Base-by-base conservation (phyloP, 2,797 vertebrate genomes). In the Hozukius guyotensis region DNA sequence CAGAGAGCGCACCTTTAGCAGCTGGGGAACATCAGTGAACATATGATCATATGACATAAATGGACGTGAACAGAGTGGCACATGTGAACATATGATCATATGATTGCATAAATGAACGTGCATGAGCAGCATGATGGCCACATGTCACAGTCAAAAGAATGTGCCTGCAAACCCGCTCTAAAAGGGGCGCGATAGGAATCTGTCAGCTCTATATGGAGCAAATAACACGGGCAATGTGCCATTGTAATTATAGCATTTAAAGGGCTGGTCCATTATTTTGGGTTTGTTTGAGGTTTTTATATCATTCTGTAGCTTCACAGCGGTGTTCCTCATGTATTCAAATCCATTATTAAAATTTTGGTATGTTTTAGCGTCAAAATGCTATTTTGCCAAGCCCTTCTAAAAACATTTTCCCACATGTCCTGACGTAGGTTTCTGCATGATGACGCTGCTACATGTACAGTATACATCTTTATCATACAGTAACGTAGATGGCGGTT, bases 141-240 rank as follows among this genome's bases (percentile, higher is more conserved):
- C 67, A 71, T 70, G 85, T 64, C 84, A 85, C 69, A 80, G 70
- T 66, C 11, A 72, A 75, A 75, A 70, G 77, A 49, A 62, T 81
- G 74, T 46, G 62, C 36, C 56, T 13, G 64, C 27, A 22, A 59
- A 18, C 29, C 56, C 3, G 2, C 42, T 74, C 4, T 78, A 77
- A 68, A 20, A 66, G 52, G 20, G 82, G 25, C 36, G 5, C 27
- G 77, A 78, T 9, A 62, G 75, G 85, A 91, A 89, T 90, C 82
- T 89, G 36, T 38, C 63, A 14, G 78, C 78, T 91, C 78, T 81
- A 78, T 72, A 81, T 83, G 80, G 62, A 89, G 79, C 67, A 62
- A 79, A 89, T 57, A 78, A 78, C 85, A 72, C 18, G 18, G 65
- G 69, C 80, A 13, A 34, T 13, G 10, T 67, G 75, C 49, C 70